A percentile compares a stretch with the other conserved stretches of the same genome.
Evolutionary conservation across 2,888 invertebrate genomes (phyloP).

Genomic region (Pyrrhia umbra): DNA sequence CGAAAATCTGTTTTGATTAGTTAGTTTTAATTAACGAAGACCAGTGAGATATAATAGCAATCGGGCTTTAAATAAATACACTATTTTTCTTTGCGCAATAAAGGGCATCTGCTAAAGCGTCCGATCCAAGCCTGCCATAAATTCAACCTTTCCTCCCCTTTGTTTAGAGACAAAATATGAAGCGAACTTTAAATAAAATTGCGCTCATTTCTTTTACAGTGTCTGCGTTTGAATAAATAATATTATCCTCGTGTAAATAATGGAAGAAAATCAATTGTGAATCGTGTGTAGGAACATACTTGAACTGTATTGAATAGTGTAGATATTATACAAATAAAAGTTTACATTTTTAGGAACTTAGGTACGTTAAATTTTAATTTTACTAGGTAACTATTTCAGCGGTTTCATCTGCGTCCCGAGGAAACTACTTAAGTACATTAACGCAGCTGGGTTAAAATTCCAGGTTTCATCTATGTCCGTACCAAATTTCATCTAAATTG

Average conservation of each 20-base stretch:
- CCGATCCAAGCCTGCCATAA: constrained; percentile 52
- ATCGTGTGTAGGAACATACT: constrained; percentile 1
- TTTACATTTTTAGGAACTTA: background rate
- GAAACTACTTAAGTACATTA: too few relatives aligned
- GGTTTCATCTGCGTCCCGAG: too few relatives aligned
- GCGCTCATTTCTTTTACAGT: constrained; percentile 48
- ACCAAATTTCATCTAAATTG: too few relatives aligned
- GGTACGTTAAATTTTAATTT: too few relatives aligned
- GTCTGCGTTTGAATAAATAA: constrained; percentile 51
- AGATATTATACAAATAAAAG: background rate
- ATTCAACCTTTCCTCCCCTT: constrained; percentile 47
- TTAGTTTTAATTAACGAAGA: background rate
- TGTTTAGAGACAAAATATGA: constrained; percentile 59
- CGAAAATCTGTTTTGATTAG: background rate
- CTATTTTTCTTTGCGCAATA: constrained; percentile 40
- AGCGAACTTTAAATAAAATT: constrained; percentile 55
- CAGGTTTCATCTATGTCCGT: too few relatives aligned
- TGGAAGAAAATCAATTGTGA: constrained; percentile 18
- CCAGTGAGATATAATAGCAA: background rate
- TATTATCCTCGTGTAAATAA: constrained; percentile 32
- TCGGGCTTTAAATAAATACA: constrained; percentile 12
- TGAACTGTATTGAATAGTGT: too few relatives aligned
- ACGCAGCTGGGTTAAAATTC: too few relatives aligned
- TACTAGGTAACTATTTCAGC: too few relatives aligned
- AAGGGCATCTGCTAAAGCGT: constrained; percentile 53